Conservation (phyloP, 1,140 invertebrate species). For the Sinonovacula constricta region DNA sequence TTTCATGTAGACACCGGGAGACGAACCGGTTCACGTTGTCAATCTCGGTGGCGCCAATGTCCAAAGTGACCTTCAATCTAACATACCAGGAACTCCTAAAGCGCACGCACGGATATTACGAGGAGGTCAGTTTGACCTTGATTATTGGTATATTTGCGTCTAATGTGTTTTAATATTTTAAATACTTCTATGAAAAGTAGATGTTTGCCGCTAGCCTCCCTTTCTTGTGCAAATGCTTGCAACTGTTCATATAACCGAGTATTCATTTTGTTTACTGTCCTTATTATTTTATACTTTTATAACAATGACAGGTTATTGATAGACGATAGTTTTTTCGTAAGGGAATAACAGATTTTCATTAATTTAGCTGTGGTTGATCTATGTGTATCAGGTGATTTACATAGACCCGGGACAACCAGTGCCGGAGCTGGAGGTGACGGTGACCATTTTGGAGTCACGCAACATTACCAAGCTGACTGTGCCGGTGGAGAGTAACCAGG, state of each 20-base stretch:
- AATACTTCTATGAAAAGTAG: constrained; percentile 53
- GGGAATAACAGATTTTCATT: too few species aligned
- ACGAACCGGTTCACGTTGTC: constrained; percentile 51
- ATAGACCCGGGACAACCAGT: constrained; percentile 57
- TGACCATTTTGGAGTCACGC: constrained; percentile 52
- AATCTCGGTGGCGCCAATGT: constrained; percentile 51
- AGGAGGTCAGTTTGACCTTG: constrained; percentile 59
- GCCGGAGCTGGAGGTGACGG: constrained; percentile 40
- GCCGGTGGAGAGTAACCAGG: constrained; percentile 39
- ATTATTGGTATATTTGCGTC: too few species aligned
- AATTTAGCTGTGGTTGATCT: too few species aligned
- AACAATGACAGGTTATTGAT: too few species aligned
- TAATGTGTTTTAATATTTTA: constrained; percentile 62
- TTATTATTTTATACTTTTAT: too few species aligned
- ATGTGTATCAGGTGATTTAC: constrained; percentile 49
- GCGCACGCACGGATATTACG: constrained; percentile 53
- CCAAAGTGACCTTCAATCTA: constrained; percentile 56
- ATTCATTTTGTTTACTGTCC: too few species aligned
- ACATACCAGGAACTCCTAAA: constrained; percentile 62
- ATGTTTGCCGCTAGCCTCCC: too few species aligned
- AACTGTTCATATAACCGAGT: too few species aligned
- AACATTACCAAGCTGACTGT: constrained; percentile 45
- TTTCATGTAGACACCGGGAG: constrained; percentile 44
- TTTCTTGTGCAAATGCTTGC: too few species aligned
- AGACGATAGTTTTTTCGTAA: too few species aligned